Evolutionary conservation across 2,888 invertebrate species (phyloP), one percentile per base, ranked within the genome.

Genomic region (Cataglyphis rosenhaueri): DNA sequence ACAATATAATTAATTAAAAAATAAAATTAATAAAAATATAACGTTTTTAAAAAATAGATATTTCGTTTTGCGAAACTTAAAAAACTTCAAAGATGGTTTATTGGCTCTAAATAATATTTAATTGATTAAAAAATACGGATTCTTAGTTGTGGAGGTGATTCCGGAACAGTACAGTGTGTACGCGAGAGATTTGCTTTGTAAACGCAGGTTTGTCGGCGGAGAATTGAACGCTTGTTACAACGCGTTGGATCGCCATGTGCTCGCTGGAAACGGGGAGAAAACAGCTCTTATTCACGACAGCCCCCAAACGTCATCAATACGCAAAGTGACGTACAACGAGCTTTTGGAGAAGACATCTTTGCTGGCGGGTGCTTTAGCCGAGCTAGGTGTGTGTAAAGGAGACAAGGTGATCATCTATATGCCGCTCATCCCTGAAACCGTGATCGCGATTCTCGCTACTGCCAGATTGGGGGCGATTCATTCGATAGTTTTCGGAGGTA

Each of bases 161-260:
- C 12, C 6, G 25, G 6, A 12, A 57, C 1, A 57, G 25, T 59
- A 55, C 10, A 41, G 10, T 10, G 5, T 12, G 1, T 59, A 61
- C 1, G 3, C 59, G 18, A 29, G 9, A 61, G 18, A 0, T 21
- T 75, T 0, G 15, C 15, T 73, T 29, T 57, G 15, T 75, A 21
- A 8, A 38, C 5, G 0, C 88, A 97, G 98, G 98, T 98, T 97
- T 95, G 96, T 96, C 1, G 99, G 98, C 0, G 99, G 99, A 0
- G 97, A 98, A 94, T 94, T 99, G 93, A 99, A 98, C 91, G 98
- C 98, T 0, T 98, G 98, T 92, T 97, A 98, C 95, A 99, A 99
- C 94, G 98, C 98, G 0, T 95, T 99, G 12, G 99, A 99, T 94
- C 96, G 99, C 0, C 99, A 99, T 95, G 97, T 99, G 6, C 95